phyloP scores from a whole-genome alignment of 2,797 vertebrate genomes.

The Bufotes viridis region DNA sequence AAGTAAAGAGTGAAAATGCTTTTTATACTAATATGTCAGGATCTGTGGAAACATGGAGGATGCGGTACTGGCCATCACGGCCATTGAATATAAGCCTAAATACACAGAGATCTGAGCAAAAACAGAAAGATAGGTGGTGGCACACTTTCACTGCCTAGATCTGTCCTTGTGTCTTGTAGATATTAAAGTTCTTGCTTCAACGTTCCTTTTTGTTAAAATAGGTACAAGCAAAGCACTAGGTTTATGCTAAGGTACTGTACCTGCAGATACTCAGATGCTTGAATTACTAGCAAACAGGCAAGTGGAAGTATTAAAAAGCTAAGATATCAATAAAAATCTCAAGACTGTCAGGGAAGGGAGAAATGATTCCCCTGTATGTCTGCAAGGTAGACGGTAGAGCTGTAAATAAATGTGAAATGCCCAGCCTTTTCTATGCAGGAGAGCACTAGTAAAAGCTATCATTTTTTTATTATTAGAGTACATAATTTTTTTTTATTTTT shows the following conservation, averaged over 20 bases:
- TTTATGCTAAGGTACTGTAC: neutral
- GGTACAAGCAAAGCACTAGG: neutral
- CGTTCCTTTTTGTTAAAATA: neutral
- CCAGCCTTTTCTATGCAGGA: neutral
- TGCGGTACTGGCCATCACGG: neutral
- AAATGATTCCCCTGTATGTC: slow-evolving; percentile 36
- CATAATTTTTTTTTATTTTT: neutral
- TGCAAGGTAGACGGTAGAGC: slow-evolving; percentile 50
- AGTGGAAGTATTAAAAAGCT: neutral
- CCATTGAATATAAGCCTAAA: neutral
- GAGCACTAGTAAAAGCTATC: neutral
- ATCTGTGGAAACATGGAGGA: neutral
- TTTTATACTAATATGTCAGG: neutral
- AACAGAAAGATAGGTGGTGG: neutral
- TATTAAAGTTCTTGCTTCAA: neutral
- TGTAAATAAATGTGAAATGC: slow-evolving; percentile 38
- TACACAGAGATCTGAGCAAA: neutral
- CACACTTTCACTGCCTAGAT: neutral
- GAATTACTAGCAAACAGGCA: neutral
- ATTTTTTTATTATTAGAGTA: slow-evolving; percentile 1
- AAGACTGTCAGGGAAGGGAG: slow-evolving; percentile 1
- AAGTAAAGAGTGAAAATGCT: neutral
- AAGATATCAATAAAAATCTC: neutral
- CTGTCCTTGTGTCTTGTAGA: neutral
- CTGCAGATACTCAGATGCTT: neutral